Evolutionary conservation across 2,888 invertebrate genomes (phyloP), one percentile per base, ranked within the genome.

Genomic region (Ametastegia equiseti): DNA sequence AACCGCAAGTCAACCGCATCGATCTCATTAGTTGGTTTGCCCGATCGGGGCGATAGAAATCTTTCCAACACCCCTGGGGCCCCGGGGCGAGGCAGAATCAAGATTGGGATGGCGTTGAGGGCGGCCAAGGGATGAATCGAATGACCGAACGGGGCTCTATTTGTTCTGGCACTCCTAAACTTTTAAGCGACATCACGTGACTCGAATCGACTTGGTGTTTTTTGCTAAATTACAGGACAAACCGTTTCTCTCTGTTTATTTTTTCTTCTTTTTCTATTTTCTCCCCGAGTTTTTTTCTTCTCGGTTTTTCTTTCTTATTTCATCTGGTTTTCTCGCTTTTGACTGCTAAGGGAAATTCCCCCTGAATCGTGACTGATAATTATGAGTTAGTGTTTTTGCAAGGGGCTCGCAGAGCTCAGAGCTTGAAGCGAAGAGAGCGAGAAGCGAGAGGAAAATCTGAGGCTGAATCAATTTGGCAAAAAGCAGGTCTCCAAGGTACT

Each of bases 401-500:
- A 36, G 9, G 9, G 0, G 11, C 3, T 19, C n/a, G 3, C 23
- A 23, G 0, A 50, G n/a, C n/a, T n/a, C n/a, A n/a, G n/a, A n/a
- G n/a, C n/a, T n/a, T n/a, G n/a, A n/a, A n/a, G n/a, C n/a, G n/a
- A n/a, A n/a, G 15, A 19, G 33, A 63, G 30, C 6, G 27, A 27
- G 63, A 27, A 27, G 23, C 63, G 71, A 19, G 47, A 23, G 47
- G 23, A 47, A 57, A 71, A 81, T 78, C 78, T 63, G 71, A 73
- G 60, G 60, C 54, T 77, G 67, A 84, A 83, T 84, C 83, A 84
- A 84, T 84, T 82, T 83, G 82, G 78, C 81, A 84, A 83, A 83
- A 81, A 83, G 83, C 80, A 83, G 42, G 39, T 63, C 50, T 71
- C 71, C 2, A 5, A 27, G 75, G 54, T 57, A 50, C 75, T 78